Percentiles rank a stretch among this genome's conserved stretches.
These are phyloP conservation scores for Trissolcus brochymenae DNA, from an alignment of 2,888 invertebrate genomes.

Conservation along the genomic window DNA sequence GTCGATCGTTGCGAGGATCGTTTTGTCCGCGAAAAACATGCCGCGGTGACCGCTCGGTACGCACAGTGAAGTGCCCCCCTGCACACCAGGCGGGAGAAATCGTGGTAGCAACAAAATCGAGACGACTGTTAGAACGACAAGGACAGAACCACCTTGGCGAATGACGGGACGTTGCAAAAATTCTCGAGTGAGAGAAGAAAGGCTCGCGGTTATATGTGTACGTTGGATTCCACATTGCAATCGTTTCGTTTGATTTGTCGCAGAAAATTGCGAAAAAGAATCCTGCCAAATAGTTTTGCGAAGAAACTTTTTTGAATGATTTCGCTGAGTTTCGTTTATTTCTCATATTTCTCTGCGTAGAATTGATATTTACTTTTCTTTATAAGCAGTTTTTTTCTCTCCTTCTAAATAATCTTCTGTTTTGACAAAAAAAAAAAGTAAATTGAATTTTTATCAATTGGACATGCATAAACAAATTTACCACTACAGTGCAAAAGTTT, in stretches of 20 bases:
- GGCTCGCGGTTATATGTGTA: constrained; percentile 16
- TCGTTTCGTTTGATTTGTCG: constrained; percentile 11
- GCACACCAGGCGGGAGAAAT: constrained; percentile 19
- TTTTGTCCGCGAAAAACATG: constrained; percentile 34
- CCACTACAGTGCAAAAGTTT: no score
- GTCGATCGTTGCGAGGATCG: constrained; percentile 39
- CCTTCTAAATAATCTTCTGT: neutral
- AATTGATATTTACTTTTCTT: neutral
- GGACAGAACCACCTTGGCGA: neutral
- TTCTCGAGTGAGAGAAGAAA: constrained; percentile 15
- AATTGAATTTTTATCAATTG: neutral
- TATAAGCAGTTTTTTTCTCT: neutral
- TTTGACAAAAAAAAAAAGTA: neutral
- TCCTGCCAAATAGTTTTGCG: neutral
- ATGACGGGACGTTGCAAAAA: constrained; percentile 26
- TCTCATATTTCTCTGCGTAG: neutral
- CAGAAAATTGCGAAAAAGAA: neutral
- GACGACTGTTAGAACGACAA: neutral
- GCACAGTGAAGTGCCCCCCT: constrained; percentile 25
- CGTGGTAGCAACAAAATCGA: neutral
- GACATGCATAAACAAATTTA: neutral
- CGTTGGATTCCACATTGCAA: neutral
- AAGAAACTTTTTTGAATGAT: constrained; percentile 2
- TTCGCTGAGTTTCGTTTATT: neutral
- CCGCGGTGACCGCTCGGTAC: constrained; percentile 13